Evolutionary conservation across 2,888 invertebrate species (phyloP), one percentile per base, ranked within the genome.

Genomic region (Drosophila suboccidentalis): DNA sequence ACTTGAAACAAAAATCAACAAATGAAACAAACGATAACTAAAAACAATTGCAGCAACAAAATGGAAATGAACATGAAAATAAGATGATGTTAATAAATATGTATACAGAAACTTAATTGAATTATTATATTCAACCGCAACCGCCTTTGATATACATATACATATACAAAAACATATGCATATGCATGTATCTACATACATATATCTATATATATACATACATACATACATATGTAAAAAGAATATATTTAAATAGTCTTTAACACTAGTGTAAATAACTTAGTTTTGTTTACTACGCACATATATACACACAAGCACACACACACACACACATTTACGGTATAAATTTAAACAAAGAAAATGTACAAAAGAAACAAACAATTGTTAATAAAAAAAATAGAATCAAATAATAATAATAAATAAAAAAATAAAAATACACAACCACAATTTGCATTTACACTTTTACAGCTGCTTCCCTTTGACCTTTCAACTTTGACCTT

Each of bases 71-170:
- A 22, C 19, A 41, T 60, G n/a, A 22, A 38, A 34, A 41, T 60
- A 26, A 5, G 26, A 26, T 26, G 26, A 26, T 26, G 26, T 26
- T 26, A 26, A 26, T 22, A 50, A 75, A 51, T 53, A 34, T 57
- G 55, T 86, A 82, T 88, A 82, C 82, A 86, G 80, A 79, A 82
- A 86, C 64, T 70, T 67, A 82, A 62, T 82, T 86, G 80, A 74
- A 73, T 74, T 36, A 57, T 51, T 17, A 65, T 36, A 50, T 44
- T 34, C 19, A 57, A 78, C 70, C 62, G 75, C 82, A 78, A 89
- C 82, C 86, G 89, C 90, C 89, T 88, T 85, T 89, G 87, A 85
- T 85, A 88, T 81, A 71, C 78, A 78, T 89, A 84, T 89, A 83
- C 77, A 82, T 71, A 74, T 57, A 76, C 71, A 65, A 15, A 54